These are phyloP conservation scores for Catharus ustulatus DNA, from an alignment of 2,797 vertebrate genomes.

Conservation along the genomic window DNA sequence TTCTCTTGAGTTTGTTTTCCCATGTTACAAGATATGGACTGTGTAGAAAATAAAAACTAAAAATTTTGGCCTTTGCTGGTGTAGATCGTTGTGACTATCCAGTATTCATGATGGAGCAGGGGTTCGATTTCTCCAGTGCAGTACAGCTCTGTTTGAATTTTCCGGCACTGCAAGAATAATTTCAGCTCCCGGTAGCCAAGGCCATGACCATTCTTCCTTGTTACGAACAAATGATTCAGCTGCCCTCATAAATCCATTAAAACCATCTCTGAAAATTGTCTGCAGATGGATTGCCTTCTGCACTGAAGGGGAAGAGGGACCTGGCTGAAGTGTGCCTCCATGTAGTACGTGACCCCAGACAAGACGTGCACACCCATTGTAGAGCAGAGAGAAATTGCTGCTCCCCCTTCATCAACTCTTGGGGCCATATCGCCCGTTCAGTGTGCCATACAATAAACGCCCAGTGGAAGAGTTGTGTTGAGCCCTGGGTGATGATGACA, in stretches of 20 bases:
- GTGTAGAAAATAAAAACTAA: not conserved
- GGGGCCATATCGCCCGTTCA: not conserved
- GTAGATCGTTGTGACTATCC: not conserved
- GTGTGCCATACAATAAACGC: not conserved
- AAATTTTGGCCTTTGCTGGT: not conserved
- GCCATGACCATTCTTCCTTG: accelerated
- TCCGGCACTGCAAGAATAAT: not conserved
- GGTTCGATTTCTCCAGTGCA: not conserved
- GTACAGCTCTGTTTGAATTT: not conserved
- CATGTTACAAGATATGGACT: not conserved
- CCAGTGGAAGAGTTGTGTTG: not conserved
- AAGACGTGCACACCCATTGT: not conserved
- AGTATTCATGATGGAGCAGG: accelerated
- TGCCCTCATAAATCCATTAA: not conserved
- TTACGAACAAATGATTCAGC: not conserved
- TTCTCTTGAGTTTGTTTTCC: not conserved
- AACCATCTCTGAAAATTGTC: not conserved
- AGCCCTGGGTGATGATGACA: not conserved
- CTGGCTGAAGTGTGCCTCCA: not conserved
- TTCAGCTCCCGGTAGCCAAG: accelerated
- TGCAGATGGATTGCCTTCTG: not conserved
- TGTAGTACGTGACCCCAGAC: not conserved
- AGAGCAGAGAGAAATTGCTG: not conserved
- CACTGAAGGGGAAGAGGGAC: not conserved
- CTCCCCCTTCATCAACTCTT: not conserved